Conservation (phyloP, 2,797 vertebrate genomes). For the Gallinago nigripennis region DNA sequence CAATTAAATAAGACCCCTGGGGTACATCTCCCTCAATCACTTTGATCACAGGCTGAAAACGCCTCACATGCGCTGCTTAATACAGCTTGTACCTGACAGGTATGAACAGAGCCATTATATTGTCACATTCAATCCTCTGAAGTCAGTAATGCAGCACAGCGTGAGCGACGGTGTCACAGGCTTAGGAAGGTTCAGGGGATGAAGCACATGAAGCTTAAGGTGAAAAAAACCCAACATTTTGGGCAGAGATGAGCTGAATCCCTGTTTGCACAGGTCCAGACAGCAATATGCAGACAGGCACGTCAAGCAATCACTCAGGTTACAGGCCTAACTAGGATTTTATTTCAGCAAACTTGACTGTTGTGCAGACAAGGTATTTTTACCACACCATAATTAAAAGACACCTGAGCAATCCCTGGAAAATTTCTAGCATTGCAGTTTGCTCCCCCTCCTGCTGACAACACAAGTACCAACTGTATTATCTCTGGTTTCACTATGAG, state of each 20-base stretch:
- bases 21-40: conserved; percentile 39
- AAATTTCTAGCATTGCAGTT: background rate
- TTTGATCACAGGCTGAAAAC: conserved; percentile 61
- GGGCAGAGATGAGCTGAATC: background rate
- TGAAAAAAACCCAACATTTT: background rate
- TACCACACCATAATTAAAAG: background rate
- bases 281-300: background rate
- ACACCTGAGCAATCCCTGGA: background rate
- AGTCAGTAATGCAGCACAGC: background rate
- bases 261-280: background rate
- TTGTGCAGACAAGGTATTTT: background rate
- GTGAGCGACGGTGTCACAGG: background rate
- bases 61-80: conserved; percentile 18
- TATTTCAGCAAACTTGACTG: background rate
- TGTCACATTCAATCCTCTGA: background rate
- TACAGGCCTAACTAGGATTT: background rate
- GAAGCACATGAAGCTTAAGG: background rate
- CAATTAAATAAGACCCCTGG: conserved; percentile 49
- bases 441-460: background rate
- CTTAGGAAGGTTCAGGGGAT: background rate
- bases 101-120: conserved; percentile 21
- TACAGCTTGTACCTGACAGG: conserved; percentile 38
- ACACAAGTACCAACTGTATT: background rate
- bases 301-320: background rate
- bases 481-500: background rate